These are phyloP conservation scores for Galagoides demidoff DNA, from an alignment of 2,797 vertebrate species.

Conservation along the genomic window DNA sequence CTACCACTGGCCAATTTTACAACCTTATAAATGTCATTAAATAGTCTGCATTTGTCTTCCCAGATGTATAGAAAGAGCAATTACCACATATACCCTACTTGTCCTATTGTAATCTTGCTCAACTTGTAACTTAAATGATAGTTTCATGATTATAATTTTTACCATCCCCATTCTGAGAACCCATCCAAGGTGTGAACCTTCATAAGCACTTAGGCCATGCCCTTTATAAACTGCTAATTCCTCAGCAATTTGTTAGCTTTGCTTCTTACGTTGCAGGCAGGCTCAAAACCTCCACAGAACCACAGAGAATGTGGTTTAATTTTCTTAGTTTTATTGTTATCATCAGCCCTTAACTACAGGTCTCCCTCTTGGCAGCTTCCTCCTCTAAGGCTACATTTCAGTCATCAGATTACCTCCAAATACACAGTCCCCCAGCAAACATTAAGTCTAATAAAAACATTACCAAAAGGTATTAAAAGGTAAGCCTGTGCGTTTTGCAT, in stretches of 20 bases:
- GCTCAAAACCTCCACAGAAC: neutral
- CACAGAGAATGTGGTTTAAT: neutral
- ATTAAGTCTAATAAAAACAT: conserved; percentile 73
- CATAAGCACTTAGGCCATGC: neutral
- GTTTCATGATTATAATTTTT: neutral
- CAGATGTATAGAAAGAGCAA: neutral
- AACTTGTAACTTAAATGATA: neutral
- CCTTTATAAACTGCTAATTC: neutral
- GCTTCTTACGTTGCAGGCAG: neutral
- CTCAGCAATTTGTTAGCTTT: neutral
- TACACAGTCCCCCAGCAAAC: conserved; percentile 2
- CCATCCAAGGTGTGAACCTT: neutral
- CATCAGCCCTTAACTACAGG: neutral
- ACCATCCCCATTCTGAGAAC: neutral
- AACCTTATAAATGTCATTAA: neutral
- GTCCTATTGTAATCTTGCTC: neutral
- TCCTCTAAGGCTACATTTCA: neutral
- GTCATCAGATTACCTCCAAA: conserved; percentile 65
- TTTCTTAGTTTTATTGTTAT: conserved; percentile 15
- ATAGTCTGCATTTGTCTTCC: conserved; percentile 41
- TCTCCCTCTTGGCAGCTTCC: neutral
- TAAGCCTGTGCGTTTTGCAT: conserved; percentile 69
- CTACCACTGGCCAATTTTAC: neutral
- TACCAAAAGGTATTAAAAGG: conserved; percentile 73
- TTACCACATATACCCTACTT: neutral